Percentiles rank a stretch among this genome's conserved stretches.
Conservation (phyloP, 2,113 vertebrate genomes). For the Vombatus ursinus region DNA sequence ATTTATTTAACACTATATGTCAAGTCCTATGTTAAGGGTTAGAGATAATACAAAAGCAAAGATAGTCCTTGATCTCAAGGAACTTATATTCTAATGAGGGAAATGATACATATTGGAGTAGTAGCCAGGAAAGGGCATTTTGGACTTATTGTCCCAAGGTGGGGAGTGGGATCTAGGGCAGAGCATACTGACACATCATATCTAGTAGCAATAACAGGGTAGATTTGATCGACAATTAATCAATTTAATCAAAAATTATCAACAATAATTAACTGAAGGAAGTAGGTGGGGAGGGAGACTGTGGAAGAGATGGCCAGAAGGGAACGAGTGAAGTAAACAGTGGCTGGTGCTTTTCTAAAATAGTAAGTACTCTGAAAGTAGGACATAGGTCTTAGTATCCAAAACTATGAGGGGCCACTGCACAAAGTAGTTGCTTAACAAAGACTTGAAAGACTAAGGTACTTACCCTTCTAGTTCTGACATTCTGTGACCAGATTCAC, state of each 20-base stretch:
- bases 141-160: not conserved
- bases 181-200: not conserved
- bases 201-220: not conserved
- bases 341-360: not conserved
- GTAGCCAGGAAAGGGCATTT: not conserved
- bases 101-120: not conserved
- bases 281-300: not conserved
- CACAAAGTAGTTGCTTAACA: not conserved
- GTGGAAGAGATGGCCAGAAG: not conserved
- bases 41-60: not conserved
- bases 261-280: not conserved
- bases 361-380: not conserved
- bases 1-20: not conserved
- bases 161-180: not conserved
- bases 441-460: not conserved
- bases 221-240: not conserved
- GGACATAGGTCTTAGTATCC: not conserved
- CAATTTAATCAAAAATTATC: not conserved
- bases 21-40: not conserved
- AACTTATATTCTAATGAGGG: not conserved
- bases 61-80: not conserved
- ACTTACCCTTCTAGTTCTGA: not conserved
- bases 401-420: not conserved
- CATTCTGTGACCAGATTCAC: not conserved
- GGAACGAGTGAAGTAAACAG: not conserved